Percentiles rank a stretch among this genome's conserved stretches.
These are phyloP conservation scores for Dolichomitus sp. DNA, from an alignment of 2,888 invertebrate species.

Conservation along the genomic window DNA sequence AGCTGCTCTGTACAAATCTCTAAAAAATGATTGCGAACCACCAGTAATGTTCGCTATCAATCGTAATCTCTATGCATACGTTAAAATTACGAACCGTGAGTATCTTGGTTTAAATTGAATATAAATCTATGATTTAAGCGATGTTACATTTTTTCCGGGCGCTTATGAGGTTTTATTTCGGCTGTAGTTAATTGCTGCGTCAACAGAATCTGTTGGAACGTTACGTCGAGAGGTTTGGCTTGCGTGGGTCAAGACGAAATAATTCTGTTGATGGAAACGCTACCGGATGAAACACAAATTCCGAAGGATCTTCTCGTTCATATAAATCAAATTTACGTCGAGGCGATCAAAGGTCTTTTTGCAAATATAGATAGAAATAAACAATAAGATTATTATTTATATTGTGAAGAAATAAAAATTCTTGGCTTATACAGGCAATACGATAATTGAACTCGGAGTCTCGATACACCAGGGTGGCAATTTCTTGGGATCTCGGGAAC, in stretches of 20 bases:
- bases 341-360: conserved; percentile 88
- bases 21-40: conserved; percentile 87
- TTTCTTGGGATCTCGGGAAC: conserved; percentile 91
- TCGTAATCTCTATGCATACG: conserved; percentile 91
- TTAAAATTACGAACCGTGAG: conserved; percentile 92
- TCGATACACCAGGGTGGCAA: conserved; percentile 89
- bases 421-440: conserved; percentile 87
- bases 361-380: neutral
- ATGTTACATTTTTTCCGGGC: neutral
- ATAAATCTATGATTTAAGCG: neutral
- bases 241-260: conserved; percentile 95
- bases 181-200: conserved; percentile 92
- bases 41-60: conserved; percentile 92
- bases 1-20: conserved; percentile 87
- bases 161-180: conserved; percentile 24
- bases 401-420: neutral
- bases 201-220: conserved; percentile 91
- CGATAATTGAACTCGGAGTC: conserved; percentile 91
- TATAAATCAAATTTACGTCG: conserved; percentile 91
- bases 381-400: neutral
- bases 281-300: conserved; percentile 88
- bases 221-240: conserved; percentile 92
- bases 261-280: conserved; percentile 91
- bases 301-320: conserved; percentile 93
- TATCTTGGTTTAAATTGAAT: conserved; percentile 72